These are phyloP conservation scores for Agapornis roseicollis DNA, from an alignment of 2,113 vertebrate genomes.

Conservation along the genomic window DNA sequence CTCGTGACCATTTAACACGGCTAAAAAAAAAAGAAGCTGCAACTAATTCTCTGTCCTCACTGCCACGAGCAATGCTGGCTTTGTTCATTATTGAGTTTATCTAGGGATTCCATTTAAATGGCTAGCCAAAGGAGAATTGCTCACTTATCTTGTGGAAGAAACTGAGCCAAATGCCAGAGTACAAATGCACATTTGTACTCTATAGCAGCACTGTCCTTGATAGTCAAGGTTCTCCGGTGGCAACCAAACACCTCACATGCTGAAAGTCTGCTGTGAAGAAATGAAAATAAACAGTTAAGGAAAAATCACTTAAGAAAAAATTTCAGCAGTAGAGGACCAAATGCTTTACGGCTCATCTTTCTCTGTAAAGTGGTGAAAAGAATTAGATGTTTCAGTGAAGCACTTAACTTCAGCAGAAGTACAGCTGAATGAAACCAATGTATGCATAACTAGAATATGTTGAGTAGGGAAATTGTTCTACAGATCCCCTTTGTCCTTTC, in stretches of 20 bases:
- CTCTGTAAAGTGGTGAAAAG: constrained; percentile 55
- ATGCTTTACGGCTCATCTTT: constrained; percentile 38
- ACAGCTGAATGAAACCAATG: constrained; percentile 38
- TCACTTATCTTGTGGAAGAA: constrained; percentile 4
- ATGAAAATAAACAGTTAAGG: constrained; percentile 58
- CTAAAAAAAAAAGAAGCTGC: not conserved
- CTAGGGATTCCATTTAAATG: not conserved
- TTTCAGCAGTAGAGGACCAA: not conserved
- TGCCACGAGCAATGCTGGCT: not conserved
- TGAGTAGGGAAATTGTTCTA: constrained; percentile 35
- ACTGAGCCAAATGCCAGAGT: not conserved
- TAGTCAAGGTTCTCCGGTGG: not conserved
- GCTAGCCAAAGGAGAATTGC: not conserved
- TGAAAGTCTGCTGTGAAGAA: constrained; percentile 31
- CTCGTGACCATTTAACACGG: not conserved
- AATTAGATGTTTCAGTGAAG: constrained; percentile 56
- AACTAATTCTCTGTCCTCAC: not conserved
- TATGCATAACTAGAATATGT: constrained; percentile 32
- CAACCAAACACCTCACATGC: constrained; percentile 17
- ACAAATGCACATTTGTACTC: constrained; percentile 10
- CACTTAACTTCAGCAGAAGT: not conserved
- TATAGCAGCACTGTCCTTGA: constrained; percentile 23
- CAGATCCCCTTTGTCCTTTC: not conserved
- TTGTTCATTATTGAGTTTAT: not conserved
- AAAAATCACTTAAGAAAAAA: constrained; percentile 37